Conservation (phyloP, 2,797 vertebrate genomes). For the Hyperoplus immaculatus region DNA sequence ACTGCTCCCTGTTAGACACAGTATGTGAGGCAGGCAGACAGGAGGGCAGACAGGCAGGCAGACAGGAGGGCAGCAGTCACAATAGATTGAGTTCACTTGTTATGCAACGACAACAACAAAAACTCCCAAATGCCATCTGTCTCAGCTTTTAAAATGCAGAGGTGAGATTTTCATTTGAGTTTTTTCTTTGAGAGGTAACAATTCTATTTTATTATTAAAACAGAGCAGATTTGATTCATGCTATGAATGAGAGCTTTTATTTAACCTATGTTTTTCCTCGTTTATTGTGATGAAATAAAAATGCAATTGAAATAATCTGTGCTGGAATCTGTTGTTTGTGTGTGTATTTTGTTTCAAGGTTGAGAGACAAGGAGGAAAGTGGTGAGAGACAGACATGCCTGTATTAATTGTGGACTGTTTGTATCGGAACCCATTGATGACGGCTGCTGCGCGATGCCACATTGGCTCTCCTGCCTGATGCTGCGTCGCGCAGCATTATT, state of each 20-base stretch:
- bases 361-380: too few relatives aligned
- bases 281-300: slow-evolving; percentile 78
- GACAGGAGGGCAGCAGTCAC: neutral
- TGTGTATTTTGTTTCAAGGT: neutral
- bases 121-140: slow-evolving; percentile 11
- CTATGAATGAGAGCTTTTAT: slow-evolving; percentile 56
- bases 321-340: slow-evolving; percentile 3
- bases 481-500: too few relatives aligned
- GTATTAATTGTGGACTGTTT: neutral
- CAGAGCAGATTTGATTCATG: slow-evolving; percentile 43
- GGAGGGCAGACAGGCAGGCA: neutral
- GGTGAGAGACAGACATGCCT: neutral
- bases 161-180: slow-evolving; percentile 16
- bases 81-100: slow-evolving; percentile 9
- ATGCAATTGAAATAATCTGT: slow-evolving; percentile 36
- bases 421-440: too few relatives aligned
- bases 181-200: slow-evolving; percentile 45
- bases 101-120: slow-evolving; percentile 44
- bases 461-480: too few relatives aligned
- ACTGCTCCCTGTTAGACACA: neutral
- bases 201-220: slow-evolving; percentile 71
- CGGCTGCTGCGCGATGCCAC: too few relatives aligned
- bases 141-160: slow-evolving; percentile 12
- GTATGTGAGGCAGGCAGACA: neutral
- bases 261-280: slow-evolving; percentile 68